phyloP scores from a whole-genome alignment of 2,113 vertebrate species.

The Dicaeum eximium region DNA sequence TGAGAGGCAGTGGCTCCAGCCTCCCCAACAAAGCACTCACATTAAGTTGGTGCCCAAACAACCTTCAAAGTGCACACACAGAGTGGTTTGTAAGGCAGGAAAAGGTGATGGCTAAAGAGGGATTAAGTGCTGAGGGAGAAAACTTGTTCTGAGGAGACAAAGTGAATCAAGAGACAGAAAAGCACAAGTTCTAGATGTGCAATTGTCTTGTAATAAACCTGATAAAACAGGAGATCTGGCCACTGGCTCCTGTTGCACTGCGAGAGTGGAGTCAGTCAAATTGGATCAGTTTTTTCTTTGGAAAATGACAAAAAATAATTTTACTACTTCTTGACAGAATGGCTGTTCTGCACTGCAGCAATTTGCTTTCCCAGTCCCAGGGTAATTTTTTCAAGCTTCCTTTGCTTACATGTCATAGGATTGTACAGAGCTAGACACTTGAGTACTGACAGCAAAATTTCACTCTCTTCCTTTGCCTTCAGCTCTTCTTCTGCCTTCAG shows the following conservation, averaged over 20 bases:
- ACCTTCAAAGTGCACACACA: neutral
- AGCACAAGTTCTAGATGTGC: neutral
- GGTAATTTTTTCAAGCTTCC: neutral
- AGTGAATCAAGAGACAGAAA: neutral
- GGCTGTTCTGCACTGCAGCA: neutral
- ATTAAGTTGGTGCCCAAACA: neutral
- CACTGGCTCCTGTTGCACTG: neutral
- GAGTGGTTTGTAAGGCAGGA: neutral
- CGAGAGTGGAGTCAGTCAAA: neutral
- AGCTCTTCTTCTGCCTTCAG: neutral
- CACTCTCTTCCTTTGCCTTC: neutral
- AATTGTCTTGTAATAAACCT: neutral
- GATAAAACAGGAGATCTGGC: neutral
- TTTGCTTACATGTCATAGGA: neutral
- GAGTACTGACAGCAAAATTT: neutral
- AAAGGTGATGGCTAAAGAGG: neutral
- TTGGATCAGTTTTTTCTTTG: neutral
- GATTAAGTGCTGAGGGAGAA: neutral
- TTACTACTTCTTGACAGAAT: neutral
- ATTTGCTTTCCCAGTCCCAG: neutral
- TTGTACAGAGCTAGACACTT: neutral
- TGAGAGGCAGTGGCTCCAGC: neutral
- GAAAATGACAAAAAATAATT: neutral
- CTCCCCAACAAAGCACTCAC: neutral
- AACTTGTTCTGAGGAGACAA: neutral